phyloP scores from a whole-genome alignment of 2,888 invertebrate genomes.

The Alloscopus bannaensis region DNA sequence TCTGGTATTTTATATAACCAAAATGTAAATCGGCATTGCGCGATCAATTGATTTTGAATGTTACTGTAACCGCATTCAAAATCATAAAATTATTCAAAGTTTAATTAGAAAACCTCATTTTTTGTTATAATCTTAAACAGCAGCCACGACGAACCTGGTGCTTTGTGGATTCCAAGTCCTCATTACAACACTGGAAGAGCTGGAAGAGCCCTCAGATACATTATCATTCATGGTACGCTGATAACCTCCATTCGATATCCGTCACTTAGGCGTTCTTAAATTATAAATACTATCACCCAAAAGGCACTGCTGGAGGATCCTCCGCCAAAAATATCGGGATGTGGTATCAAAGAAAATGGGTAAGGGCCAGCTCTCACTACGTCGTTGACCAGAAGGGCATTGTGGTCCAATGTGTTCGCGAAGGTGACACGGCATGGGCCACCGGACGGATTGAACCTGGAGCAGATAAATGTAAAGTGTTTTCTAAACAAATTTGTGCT shows the following conservation, averaged over 20 bases:
- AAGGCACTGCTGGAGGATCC: conserved; percentile 64
- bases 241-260: too few species aligned
- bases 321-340: conserved; percentile 58
- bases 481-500: too few species aligned
- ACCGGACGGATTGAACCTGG: conserved; percentile 69
- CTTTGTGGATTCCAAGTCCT: conserved; percentile 61
- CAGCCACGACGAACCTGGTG: conserved; percentile 64
- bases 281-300: too few species aligned
- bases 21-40: too few species aligned
- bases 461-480: conserved; percentile 67
- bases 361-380: conserved; percentile 63
- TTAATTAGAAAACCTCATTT: too few species aligned
- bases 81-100: too few species aligned
- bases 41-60: too few species aligned
- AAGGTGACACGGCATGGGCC: conserved; percentile 65
- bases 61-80: too few species aligned
- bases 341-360: conserved; percentile 65
- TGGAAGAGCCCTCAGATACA: conserved; percentile 55
- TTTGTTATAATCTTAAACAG: too few species aligned
- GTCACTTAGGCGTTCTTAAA: too few species aligned
- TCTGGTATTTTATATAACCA: too few species aligned
- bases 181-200: conserved; percentile 52
- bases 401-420: conserved; percentile 64
- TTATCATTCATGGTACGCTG: conserved; percentile 65
- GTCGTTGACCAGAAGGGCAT: conserved; percentile 66